phyloP scores from a whole-genome alignment of 2,888 invertebrate genomes.

The Habrosyne pyritoides region DNA sequence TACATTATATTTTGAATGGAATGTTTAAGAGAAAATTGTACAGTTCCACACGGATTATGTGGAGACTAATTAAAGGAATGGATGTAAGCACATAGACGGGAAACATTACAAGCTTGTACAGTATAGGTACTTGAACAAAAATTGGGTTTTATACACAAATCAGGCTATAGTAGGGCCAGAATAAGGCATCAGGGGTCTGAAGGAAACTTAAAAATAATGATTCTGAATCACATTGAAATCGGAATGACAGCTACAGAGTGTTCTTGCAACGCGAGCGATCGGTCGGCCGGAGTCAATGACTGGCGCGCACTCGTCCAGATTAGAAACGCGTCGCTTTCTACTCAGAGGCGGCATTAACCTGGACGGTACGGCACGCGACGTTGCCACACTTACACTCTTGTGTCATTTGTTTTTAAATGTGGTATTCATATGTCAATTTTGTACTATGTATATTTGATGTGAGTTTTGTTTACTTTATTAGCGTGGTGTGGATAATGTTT shows the following conservation, averaged over 20 bases:
- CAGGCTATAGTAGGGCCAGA: neutral
- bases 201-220: slow-evolving; percentile 6
- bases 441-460: slow-evolving; percentile 16
- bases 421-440: slow-evolving; percentile 17
- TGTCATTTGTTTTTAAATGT: slow-evolving; percentile 32
- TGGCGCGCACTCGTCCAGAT: slow-evolving; percentile 67
- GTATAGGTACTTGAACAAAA: too few species aligned
- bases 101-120: too few species aligned
- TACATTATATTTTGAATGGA: too few species aligned
- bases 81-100: too few species aligned
- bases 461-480: slow-evolving; percentile 17
- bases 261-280: slow-evolving; percentile 42
- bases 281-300: slow-evolving; percentile 75
- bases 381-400: slow-evolving; percentile 55
- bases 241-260: slow-evolving; percentile 25
- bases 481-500: neutral
- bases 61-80: too few species aligned
- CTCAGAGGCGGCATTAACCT: slow-evolving; percentile 63
- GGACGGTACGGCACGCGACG: slow-evolving; percentile 49
- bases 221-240: slow-evolving; percentile 13
- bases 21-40: too few species aligned
- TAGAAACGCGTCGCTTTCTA: slow-evolving; percentile 81
- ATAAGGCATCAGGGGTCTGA: slow-evolving; percentile 5
- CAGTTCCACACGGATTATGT: too few species aligned
- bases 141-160: neutral